Evolutionary conservation across 2,888 invertebrate species (phyloP), one percentile per base, ranked within the genome.

Genomic region (Glomeris marginata): DNA sequence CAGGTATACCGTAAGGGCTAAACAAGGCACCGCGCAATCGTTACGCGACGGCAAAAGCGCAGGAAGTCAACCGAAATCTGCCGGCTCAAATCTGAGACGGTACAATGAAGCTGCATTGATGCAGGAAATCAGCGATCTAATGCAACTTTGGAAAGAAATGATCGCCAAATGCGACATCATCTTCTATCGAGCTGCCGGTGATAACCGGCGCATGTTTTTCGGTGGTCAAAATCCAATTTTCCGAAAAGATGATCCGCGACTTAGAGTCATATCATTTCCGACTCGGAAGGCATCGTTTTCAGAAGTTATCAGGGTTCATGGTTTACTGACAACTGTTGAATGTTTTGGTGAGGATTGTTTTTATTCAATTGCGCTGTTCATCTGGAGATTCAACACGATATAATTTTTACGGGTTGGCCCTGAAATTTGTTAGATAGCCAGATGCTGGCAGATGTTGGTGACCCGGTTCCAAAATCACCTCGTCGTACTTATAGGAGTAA

Each of bases 1-100:
- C 64, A 79, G 81, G 45, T 91, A 90, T 62, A 84, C 84, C 6
- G 80, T 84, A 1, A 69, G 88, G 38, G 78, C 84, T 0, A 85
- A 85, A 36, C 85, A 88, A 64, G 88, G 88, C 0, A 79, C 82
- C 37, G 72, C 80, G 0, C 88, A 90, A 66, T 72, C 73, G 10
- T 68, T 74, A 0, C 69, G 77, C 41, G 87, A 87, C 62, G 66
- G 64, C 47, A 74, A 75, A 58, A 69, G 66, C 6, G 76, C 77
- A 0, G 75, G 74, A 40, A 76, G 77, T 45, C 66, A 65, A 6
- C 77, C 82, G 0, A 78, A 80, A 60, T 86, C 86, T 45, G 85
- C 84, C 0, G 88, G 88, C 0, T 80, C 88, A 1, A 80, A 77
- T 59, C 66, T 88, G 34, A 69, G 88, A 47, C 72, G 87, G 52